Evolutionary conservation across 35 echinoderm and acorn worm species (phyloP).

Genomic region (Acanthaster planci): DNA sequence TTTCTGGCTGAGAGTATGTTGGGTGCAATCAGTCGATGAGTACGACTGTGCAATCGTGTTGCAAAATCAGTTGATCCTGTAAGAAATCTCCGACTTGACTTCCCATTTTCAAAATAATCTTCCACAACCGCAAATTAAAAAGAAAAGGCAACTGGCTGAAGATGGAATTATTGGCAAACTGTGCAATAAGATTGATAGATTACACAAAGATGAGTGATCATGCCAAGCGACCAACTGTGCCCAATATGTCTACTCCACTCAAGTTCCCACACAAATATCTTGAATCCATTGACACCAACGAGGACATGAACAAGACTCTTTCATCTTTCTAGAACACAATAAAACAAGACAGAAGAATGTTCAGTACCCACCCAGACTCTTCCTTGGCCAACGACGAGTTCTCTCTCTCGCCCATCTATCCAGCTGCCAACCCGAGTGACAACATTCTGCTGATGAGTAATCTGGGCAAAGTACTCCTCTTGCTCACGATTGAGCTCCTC

Average conservation of each 20-base stretch:
- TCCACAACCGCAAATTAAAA: too few species aligned
- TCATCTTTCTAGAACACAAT: neutral
- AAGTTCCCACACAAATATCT: too few species aligned
- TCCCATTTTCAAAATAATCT: too few species aligned
- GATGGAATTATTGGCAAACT: too few species aligned
- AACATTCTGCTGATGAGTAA: slow-evolving; percentile 42
- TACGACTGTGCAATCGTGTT: neutral
- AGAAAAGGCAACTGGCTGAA: too few species aligned
- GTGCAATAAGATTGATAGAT: too few species aligned
- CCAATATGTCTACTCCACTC: neutral
- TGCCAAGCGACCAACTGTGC: too few species aligned
- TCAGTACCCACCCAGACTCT: slow-evolving; percentile 72
- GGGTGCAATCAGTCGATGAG: too few species aligned
- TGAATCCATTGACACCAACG: too few species aligned
- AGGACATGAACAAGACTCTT: neutral
- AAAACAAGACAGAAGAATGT: neutral
- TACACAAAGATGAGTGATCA: too few species aligned
- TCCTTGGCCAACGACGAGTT: slow-evolving; percentile 67
- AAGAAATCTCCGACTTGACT: neutral
- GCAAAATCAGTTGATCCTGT: neutral
- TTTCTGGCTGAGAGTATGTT: too few species aligned
- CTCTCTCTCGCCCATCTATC: slow-evolving; percentile 60
- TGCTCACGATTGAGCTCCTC: slow-evolving; percentile 90
- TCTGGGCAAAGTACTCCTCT: slow-evolving; percentile 73
- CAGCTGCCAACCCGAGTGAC: slow-evolving; percentile 40